Percentiles rank a stretch among this genome's conserved stretches.
Conservation (phyloP, 1,140 invertebrate species). For the Penaeus japonicus region DNA sequence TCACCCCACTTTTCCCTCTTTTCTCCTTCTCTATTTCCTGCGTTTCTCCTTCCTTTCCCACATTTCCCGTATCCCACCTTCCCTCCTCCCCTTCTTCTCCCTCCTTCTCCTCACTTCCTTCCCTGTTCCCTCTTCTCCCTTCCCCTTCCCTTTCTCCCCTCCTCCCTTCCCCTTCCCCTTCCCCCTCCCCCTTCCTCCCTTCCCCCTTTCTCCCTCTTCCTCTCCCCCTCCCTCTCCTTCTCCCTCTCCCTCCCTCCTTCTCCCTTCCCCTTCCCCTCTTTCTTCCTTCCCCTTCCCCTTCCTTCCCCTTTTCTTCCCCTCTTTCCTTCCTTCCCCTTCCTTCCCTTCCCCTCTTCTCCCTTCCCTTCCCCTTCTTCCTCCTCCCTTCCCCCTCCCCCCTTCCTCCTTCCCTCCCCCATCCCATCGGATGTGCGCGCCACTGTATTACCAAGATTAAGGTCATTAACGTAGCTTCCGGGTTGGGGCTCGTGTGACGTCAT, state of each 20-base stretch:
- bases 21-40: not conserved
- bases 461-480: no score
- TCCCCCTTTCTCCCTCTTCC: not conserved
- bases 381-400: not conserved
- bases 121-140: no score
- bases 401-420: not conserved
- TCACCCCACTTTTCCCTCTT: no score
- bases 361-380: not conserved
- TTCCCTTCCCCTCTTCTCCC: not conserved
- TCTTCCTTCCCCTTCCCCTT: not conserved
- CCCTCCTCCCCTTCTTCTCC: not conserved
- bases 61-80: no score
- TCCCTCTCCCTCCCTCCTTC: not conserved
- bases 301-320: not conserved
- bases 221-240: not conserved
- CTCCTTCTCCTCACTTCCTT: no score
- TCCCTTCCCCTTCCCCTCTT: not conserved
- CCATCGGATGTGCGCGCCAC: not conserved
- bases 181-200: not conserved
- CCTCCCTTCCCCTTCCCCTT: not conserved
- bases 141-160: not conserved
- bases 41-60: not conserved
- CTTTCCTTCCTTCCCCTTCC: not conserved
- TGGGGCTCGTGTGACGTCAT: no score
- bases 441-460: no score